These are phyloP conservation scores for Actinia tenebrosa DNA, from an alignment of 64 coral and sea anemone species.

Conservation along the genomic window DNA sequence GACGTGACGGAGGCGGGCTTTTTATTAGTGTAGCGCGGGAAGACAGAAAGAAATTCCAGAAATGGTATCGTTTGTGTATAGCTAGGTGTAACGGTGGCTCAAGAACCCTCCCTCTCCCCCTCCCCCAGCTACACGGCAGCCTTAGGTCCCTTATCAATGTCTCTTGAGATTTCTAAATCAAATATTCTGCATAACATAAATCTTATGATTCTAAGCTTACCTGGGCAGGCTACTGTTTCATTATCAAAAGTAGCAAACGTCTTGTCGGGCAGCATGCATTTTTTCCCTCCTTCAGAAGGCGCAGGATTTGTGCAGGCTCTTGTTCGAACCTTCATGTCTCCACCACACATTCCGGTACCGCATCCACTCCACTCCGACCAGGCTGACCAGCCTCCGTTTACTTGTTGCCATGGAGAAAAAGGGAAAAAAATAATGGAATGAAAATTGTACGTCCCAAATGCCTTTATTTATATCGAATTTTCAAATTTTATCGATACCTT, in stretches of 20 bases:
- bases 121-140: neutral
- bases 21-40: no score
- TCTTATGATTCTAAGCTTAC: neutral
- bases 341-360: conserved; percentile 15
- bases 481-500: no score
- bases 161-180: neutral
- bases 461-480: no score
- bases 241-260: neutral
- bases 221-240: neutral
- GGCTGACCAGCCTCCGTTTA: conserved; percentile 6
- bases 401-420: neutral
- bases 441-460: no score
- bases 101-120: neutral
- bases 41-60: no score
- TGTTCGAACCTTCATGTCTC: neutral
- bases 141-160: neutral
- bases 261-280: neutral
- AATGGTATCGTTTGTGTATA: no score
- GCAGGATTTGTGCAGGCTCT: conserved; percentile 15
- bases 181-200: no score
- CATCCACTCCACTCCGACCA: conserved; percentile 31
- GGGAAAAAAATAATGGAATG: neutral
- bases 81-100: no score
- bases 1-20: no score
- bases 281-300: conserved; percentile 37